These are phyloP conservation scores for Diprion similis DNA, from an alignment of 1,140 invertebrate genomes.

Conservation along the genomic window DNA sequence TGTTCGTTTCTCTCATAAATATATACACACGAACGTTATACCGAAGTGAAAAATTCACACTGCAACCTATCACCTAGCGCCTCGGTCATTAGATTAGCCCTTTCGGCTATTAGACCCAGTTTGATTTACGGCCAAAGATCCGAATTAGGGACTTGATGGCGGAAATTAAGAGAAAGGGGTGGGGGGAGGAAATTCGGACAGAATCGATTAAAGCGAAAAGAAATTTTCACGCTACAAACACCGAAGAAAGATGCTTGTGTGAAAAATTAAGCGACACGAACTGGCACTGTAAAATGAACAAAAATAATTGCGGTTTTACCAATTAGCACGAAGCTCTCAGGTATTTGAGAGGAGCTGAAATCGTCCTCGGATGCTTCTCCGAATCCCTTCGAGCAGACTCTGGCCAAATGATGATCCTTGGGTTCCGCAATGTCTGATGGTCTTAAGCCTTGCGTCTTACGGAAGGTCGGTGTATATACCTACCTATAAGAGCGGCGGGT, in stretches of 20 bases:
- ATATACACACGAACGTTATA: too few relatives aligned
- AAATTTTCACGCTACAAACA: background rate
- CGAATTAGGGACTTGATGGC: background rate
- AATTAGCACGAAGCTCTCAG: too few relatives aligned
- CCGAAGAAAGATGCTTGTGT: too few relatives aligned
- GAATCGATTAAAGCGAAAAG: background rate
- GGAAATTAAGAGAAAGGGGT: background rate
- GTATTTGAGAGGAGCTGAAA: too few relatives aligned
- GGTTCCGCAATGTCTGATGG: too few relatives aligned
- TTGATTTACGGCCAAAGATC: background rate
- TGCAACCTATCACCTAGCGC: background rate
- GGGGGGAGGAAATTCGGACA: background rate
- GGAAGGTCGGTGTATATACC: background rate
- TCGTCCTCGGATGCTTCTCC: too few relatives aligned
- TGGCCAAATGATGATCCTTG: too few relatives aligned
- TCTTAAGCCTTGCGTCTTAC: background rate
- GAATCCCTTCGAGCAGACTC: too few relatives aligned
- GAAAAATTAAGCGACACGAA: too few relatives aligned
- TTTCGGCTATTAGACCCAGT: background rate
- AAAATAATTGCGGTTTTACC: too few relatives aligned
- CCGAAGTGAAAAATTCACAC: background rate
- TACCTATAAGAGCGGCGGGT: constrained; percentile 14
- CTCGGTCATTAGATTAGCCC: constrained; percentile 5
- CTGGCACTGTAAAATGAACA: too few relatives aligned
- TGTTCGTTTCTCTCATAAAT: too few relatives aligned